Evolutionary conservation across 2,113 vertebrate genomes (phyloP).

Genomic region (Oxygymnocypris stewartii): DNA sequence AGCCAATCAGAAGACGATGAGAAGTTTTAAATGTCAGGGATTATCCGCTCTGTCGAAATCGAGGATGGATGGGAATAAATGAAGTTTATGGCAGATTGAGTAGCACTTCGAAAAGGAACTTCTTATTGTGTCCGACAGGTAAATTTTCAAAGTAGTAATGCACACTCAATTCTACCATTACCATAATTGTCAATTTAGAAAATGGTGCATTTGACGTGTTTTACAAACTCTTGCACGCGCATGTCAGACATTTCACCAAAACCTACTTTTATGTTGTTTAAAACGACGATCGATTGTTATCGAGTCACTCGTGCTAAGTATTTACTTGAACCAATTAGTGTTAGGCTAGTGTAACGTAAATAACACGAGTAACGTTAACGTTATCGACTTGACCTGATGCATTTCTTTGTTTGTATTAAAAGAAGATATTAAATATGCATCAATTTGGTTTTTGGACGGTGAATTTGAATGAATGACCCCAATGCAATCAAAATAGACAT

Average conservation of each 20-base stretch:
- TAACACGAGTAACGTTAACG: too few species aligned
- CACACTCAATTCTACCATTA: not conserved
- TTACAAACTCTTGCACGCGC: too few species aligned
- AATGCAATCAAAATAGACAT: not conserved
- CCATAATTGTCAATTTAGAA: not conserved
- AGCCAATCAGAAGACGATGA: conserved; percentile 22
- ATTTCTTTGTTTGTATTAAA: not conserved
- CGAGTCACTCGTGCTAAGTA: not conserved
- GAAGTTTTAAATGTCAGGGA: conserved; percentile 1
- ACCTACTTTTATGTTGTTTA: not conserved
- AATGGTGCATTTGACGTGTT: not conserved
- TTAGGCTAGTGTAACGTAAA: too few species aligned
- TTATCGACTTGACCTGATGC: not conserved
- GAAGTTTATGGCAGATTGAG: not conserved
- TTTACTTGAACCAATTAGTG: too few species aligned
- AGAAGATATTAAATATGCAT: not conserved
- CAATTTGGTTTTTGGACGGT: not conserved
- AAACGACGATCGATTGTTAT: not conserved
- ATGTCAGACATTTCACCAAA: too few species aligned
- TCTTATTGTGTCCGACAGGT: not conserved
- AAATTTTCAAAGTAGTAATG: not conserved
- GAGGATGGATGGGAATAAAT: not conserved
- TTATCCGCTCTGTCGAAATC: too few species aligned
- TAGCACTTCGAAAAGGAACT: not conserved
- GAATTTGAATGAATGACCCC: not conserved